Base-by-base conservation (phyloP, 1,140 invertebrate species). In the Diuraphis noxia region DNA sequence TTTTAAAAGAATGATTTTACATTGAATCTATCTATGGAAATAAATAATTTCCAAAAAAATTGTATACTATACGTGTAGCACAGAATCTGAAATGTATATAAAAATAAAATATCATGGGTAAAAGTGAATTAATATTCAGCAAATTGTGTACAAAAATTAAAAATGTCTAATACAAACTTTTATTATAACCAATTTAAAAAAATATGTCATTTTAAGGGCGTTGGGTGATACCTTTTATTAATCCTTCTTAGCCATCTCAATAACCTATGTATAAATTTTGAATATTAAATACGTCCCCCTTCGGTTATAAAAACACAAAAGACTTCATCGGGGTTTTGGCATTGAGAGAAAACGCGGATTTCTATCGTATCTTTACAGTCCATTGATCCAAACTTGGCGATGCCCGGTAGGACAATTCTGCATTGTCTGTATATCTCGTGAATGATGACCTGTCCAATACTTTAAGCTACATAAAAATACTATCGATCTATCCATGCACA, bases 381-480 rank as follows among this genome's bases (percentile, higher is more conserved):
- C 89, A 91, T 91, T 91, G 89, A 91, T 91, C 43, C 46, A 49
- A 91, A 91, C 89, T 91, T 91, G 77, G 89, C 89, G 63, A 49
- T 41, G 89, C 25, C 89, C 72, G 89, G 89, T 38, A 91, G 72
- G 89, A 82, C 77, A 82, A 91, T 91, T 91, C 77, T 52, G 77
- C 77, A 82, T 91, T 91, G 89, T 91, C 77, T 52, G 89, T 41
- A 19, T 81, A 17, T 7, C 46, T 82, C 10, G 89, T 91, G 89
- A 91, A 91, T 91, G 89, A 91, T 91, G 89, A 91, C 89, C 89
- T 82, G 89, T 91, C 89, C 89, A 81, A 91, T 91, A 91, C 43
- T 91, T 49, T 49, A 82, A 79, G 43, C 77, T 21, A 81, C 77
- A 46, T 81, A 91, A 91, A 81, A 91, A 49, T 82, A 82, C 36